phyloP scores from a whole-genome alignment of 1,140 invertebrate genomes.

The Asobara japonica region DNA sequence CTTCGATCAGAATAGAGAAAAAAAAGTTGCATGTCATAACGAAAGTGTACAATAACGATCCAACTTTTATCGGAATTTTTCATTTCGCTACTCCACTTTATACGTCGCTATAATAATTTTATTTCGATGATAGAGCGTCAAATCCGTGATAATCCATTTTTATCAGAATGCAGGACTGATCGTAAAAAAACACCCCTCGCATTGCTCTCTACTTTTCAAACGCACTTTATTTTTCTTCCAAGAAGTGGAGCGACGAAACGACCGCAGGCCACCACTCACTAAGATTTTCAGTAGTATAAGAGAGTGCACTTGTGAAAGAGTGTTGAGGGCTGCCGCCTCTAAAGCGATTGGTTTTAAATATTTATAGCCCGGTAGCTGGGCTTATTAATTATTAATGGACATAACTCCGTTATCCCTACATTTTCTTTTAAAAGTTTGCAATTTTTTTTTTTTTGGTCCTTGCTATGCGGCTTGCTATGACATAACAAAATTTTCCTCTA shows the following conservation, averaged over 20 bases:
- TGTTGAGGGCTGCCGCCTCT: not conserved
- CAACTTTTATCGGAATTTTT: too few species aligned
- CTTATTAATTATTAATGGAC: conserved; percentile 8
- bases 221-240: not conserved
- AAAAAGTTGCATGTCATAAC: too few species aligned
- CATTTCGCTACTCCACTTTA: not conserved
- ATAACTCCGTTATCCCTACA: conserved; percentile 30
- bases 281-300: conserved; percentile 8
- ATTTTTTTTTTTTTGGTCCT: too few species aligned
- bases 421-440: conserved; percentile 20
- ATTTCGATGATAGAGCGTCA: not conserved
- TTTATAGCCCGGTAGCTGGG: conserved; percentile 35
- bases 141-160: not conserved
- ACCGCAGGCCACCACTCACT: not conserved
- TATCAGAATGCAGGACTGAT: not conserved
- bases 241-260: not conserved
- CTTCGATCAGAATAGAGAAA: too few species aligned
- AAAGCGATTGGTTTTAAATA: conserved; percentile 51
- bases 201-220: not conserved
- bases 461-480: too few species aligned
- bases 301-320: not conserved
- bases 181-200: not conserved
- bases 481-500: too few species aligned
- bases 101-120: not conserved
- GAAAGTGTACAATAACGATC: too few species aligned